These are phyloP conservation scores for Eulemur mongoz DNA, from an alignment of 2,797 vertebrate genomes.

Conservation along the genomic window DNA sequence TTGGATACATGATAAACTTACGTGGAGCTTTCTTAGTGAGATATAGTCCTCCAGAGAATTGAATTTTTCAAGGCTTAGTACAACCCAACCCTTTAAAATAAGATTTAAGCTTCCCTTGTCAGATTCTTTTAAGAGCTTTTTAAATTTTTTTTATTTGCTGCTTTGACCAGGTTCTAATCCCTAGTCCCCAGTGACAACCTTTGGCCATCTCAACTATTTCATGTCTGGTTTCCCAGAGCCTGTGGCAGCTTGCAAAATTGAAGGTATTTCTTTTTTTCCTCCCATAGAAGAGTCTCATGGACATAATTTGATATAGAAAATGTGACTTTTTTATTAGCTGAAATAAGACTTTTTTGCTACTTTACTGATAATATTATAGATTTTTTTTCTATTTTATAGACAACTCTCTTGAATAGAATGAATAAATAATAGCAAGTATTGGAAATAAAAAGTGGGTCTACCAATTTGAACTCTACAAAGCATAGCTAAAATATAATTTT, in stretches of 20 bases:
- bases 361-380: neutral
- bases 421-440: neutral
- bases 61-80: slow-evolving; percentile 86
- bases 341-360: neutral
- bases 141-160: slow-evolving; percentile 81
- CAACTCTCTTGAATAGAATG: neutral
- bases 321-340: neutral
- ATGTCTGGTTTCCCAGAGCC: slow-evolving; percentile 75
- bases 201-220: slow-evolving; percentile 74
- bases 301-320: slow-evolving; percentile 45
- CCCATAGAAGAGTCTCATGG: neutral
- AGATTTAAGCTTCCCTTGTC: slow-evolving; percentile 88
- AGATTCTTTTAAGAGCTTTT: slow-evolving; percentile 84
- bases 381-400: neutral
- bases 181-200: slow-evolving; percentile 71
- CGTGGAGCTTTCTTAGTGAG: slow-evolving; percentile 85
- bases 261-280: neutral
- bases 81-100: slow-evolving; percentile 84
- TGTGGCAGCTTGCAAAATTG: neutral
- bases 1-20: slow-evolving; percentile 89
- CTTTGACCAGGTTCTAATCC: slow-evolving; percentile 84
- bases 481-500: neutral
- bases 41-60: slow-evolving; percentile 86
- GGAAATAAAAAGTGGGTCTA: neutral
- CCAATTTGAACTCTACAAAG: neutral